phyloP scores from a whole-genome alignment of 92 coral and sea anemone genomes.

The Micromussa lordhowensis region DNA sequence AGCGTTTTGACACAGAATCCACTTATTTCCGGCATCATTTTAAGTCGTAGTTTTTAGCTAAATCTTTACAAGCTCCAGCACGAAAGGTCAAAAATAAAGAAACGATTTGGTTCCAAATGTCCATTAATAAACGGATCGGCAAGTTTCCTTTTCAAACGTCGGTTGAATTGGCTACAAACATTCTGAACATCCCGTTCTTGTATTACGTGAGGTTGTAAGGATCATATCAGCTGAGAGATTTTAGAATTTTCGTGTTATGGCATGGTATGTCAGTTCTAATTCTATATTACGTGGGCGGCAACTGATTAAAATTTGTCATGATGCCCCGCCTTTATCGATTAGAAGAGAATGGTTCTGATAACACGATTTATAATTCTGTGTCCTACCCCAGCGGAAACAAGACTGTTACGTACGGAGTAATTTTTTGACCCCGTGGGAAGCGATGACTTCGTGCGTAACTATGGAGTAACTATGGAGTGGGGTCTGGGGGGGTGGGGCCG shows the following conservation, averaged over 20 bases:
- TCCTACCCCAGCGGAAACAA: not conserved
- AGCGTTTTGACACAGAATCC: not conserved
- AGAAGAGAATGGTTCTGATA: not conserved
- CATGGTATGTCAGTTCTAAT: not conserved
- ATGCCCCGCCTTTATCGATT: not conserved
- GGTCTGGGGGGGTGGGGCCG: too few relatives aligned
- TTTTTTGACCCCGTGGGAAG: too few relatives aligned
- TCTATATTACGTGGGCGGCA: not conserved
- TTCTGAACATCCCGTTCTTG: not conserved
- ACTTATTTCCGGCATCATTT: not conserved
- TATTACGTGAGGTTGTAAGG: not conserved
- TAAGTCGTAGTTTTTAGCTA: not conserved
- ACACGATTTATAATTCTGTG: not conserved
- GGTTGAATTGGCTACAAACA: not conserved
- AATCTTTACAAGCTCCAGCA: not conserved
- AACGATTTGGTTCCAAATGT: too few relatives aligned
- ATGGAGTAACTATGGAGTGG: not conserved
- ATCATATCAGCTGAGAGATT: not conserved
- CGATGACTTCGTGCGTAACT: not conserved
- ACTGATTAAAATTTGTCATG: not conserved
- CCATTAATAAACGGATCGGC: not conserved
- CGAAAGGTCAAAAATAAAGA: not conserved
- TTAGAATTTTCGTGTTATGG: not conserved
- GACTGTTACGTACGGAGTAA: not conserved
- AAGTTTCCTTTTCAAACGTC: not conserved